These are phyloP conservation scores for Palythoa grandis DNA, from an alignment of 92 coral and sea anemone species.

Conservation along the genomic window DNA sequence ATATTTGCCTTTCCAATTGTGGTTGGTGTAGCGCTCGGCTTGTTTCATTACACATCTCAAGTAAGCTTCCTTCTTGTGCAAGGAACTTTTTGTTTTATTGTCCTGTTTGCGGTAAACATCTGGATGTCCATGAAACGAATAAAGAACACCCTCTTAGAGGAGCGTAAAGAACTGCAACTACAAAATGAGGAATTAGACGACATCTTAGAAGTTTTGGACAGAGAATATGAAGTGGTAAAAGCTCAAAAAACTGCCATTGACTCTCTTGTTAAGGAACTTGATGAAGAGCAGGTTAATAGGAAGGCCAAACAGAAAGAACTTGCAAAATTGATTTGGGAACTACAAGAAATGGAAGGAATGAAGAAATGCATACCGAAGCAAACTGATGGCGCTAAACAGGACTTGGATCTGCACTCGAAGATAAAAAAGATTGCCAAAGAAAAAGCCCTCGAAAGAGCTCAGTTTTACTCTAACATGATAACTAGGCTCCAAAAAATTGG, in stretches of 20 bases:
- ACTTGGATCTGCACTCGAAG: constrained; percentile 55
- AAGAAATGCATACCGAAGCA: constrained; percentile 68
- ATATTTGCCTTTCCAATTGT: constrained; percentile 67
- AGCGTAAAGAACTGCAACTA: constrained; percentile 65
- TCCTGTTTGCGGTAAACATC: constrained; percentile 61
- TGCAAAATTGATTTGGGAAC: constrained; percentile 80
- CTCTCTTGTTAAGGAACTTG: constrained; percentile 79
- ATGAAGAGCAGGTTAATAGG: constrained; percentile 78
- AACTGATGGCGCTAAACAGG: constrained; percentile 28
- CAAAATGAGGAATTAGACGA: constrained; percentile 85
- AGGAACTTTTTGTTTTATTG: constrained; percentile 31
- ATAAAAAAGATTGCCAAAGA: constrained; percentile 63
- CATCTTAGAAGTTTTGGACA: constrained; percentile 73
- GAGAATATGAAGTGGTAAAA: constrained; percentile 83
- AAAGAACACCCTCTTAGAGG: constrained; percentile 63
- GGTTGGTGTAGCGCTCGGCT: constrained; percentile 56
- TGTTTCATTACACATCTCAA: constrained; percentile 59
- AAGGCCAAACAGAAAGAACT: constrained; percentile 71
- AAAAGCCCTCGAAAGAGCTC: constrained; percentile 71
- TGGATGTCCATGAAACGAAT: constrained; percentile 64
- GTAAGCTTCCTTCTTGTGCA: constrained; percentile 60
- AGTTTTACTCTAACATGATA: constrained; percentile 66
- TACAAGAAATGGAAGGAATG: constrained; percentile 88
- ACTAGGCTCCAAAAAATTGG: constrained; percentile 65
- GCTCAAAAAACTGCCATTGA: constrained; percentile 83